Evolutionary conservation across 2,888 invertebrate genomes (phyloP).

Genomic region (Artemia sinica): DNA sequence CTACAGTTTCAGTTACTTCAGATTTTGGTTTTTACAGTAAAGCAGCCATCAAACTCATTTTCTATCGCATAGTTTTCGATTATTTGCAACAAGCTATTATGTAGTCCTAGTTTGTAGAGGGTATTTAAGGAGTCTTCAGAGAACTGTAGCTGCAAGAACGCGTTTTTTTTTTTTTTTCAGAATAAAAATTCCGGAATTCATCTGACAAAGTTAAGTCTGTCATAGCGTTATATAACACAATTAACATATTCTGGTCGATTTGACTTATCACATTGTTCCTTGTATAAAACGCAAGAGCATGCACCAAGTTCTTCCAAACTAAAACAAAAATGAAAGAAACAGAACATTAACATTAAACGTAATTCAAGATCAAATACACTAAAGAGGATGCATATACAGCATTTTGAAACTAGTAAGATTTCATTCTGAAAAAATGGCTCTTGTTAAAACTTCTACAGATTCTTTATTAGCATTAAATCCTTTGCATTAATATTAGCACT

Average conservation of each 20-base stretch:
- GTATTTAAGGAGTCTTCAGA: neutral
- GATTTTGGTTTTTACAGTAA: neutral
- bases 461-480: too few species aligned
- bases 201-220: neutral
- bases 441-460: too few species aligned
- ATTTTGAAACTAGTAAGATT: too few species aligned
- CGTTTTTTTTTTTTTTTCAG: too few species aligned
- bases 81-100: neutral
- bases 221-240: neutral
- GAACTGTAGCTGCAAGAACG: neutral
- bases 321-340: neutral
- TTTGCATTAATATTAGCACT: too few species aligned
- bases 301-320: neutral
- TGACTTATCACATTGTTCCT: neutral
- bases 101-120: neutral
- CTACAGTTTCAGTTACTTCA: neutral
- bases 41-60: constrained; percentile 1
- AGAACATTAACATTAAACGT: too few species aligned
- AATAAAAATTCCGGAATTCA: neutral
- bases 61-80: neutral
- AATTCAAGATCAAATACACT: too few species aligned
- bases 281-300: neutral
- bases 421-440: too few species aligned
- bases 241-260: neutral
- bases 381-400: too few species aligned